Evolutionary conservation across 2,113 vertebrate genomes (phyloP).

Genomic region (Myrmecophaga tridactyla): DNA sequence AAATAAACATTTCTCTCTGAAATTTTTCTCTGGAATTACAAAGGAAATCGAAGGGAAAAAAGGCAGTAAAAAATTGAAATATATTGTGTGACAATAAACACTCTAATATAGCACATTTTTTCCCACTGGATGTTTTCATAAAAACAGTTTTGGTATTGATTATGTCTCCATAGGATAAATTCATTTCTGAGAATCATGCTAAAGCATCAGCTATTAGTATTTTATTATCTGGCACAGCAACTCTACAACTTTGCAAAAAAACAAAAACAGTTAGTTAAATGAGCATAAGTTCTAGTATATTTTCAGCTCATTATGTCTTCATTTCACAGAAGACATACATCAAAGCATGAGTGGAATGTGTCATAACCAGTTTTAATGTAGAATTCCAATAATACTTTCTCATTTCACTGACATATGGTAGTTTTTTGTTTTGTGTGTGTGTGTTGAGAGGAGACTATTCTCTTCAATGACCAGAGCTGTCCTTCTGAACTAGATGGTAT

Average conservation of each 20-base stretch:
- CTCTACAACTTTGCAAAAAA: neutral
- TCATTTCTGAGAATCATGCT: neutral
- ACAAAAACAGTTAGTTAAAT: too few species aligned
- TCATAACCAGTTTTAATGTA: slow-evolving; percentile 52
- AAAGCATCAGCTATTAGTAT: neutral
- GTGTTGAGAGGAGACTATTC: neutral
- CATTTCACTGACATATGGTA: slow-evolving; percentile 74
- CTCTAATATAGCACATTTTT: neutral
- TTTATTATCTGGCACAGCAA: slow-evolving; percentile 47
- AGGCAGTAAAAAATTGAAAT: neutral
- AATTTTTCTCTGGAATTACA: neutral
- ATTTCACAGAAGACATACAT: slow-evolving; percentile 68
- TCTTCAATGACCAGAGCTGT: neutral
- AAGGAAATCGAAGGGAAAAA: neutral
- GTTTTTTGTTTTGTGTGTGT: neutral
- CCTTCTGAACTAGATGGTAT: slow-evolving; percentile 53
- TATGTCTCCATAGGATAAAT: neutral
- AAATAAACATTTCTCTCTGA: neutral
- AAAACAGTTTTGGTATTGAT: slow-evolving; percentile 18
- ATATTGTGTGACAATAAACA: neutral
- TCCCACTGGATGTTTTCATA: neutral
- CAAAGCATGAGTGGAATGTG: slow-evolving; percentile 60
- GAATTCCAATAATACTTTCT: slow-evolving; percentile 64
- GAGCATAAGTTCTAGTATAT: slow-evolving; percentile 28
- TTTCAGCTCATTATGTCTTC: slow-evolving; percentile 74